Conservation (phyloP, 2,113 vertebrate genomes). For the Semnopithecus entellus region DNA sequence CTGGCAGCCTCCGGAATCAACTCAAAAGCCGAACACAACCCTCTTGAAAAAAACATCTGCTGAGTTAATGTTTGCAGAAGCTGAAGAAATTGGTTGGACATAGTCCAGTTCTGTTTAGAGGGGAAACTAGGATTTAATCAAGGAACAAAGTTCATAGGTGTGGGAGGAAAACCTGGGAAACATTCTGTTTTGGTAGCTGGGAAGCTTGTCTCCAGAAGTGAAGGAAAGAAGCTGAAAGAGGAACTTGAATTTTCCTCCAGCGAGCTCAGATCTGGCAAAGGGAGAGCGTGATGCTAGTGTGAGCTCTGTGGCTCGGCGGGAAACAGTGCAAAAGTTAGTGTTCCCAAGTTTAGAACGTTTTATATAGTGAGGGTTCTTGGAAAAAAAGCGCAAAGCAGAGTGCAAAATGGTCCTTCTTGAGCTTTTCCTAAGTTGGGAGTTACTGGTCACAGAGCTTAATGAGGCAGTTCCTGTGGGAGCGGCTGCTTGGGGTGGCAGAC, state of each 20-base stretch:
- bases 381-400: background rate
- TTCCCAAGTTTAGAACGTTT: background rate
- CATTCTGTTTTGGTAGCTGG: background rate
- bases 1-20: background rate
- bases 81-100: constrained; percentile 61
- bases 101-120: constrained; percentile 71
- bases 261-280: background rate
- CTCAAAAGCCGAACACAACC: background rate
- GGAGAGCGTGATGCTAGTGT: rapidly evolving
- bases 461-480: background rate
- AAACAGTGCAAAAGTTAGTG: background rate
- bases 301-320: background rate
- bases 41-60: constrained; percentile 73
- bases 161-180: constrained; percentile 63
- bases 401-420: background rate
- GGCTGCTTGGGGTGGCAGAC: background rate
- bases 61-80: constrained; percentile 79
- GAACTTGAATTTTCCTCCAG: background rate
- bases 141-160: constrained; percentile 73
- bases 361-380: background rate
- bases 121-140: constrained; percentile 70
- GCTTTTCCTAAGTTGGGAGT: background rate
- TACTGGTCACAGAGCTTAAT: background rate
- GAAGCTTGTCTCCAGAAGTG: background rate
- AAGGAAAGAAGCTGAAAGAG: background rate